A percentile compares a stretch with the other conserved stretches of the same genome.
Evolutionary conservation across 1,140 invertebrate species (phyloP).

Genomic region (Grapholita molesta): DNA sequence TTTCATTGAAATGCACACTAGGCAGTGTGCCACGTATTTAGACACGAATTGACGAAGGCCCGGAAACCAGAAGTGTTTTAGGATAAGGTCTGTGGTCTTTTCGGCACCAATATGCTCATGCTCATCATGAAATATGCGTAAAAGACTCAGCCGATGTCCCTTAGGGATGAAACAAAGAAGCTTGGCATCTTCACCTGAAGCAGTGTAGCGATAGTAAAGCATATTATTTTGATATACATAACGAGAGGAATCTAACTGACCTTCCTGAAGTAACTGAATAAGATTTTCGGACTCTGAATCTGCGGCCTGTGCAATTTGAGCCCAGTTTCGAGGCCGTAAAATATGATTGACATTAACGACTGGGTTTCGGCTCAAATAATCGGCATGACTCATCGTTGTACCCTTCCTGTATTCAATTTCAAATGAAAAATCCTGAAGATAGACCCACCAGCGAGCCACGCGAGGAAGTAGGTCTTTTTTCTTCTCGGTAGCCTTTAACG

Average conservation of each 20-base stretch:
- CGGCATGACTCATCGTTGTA: constrained; percentile 35
- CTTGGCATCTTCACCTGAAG: background rate
- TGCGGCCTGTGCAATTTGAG: background rate
- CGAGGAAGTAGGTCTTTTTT: constrained; percentile 41
- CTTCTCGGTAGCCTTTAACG: constrained; percentile 34
- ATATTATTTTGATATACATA: background rate
- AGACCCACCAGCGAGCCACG: constrained; percentile 40
- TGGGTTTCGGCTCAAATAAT: constrained; percentile 40
- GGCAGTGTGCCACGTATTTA: constrained; percentile 25
- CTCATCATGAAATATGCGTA: constrained; percentile 32
- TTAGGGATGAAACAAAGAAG: constrained; percentile 15
- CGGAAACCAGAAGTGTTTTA: constrained; percentile 34
- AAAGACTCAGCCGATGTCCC: constrained; percentile 20
- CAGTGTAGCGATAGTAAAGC: constrained; percentile 1
- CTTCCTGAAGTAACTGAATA: background rate
- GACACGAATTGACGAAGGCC: constrained; percentile 23
- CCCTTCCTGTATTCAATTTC: constrained; percentile 47
- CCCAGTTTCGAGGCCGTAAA: constrained; percentile 1
- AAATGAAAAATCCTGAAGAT: constrained; percentile 41
- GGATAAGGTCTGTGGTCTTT: constrained; percentile 24
- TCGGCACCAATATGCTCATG: constrained; percentile 26
- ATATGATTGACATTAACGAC: background rate
- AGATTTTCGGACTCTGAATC: background rate
- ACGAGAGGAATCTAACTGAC: background rate
- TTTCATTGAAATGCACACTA: background rate